phyloP scores from a whole-genome alignment of 2,797 vertebrate species.

The Eospalax fontanierii region DNA sequence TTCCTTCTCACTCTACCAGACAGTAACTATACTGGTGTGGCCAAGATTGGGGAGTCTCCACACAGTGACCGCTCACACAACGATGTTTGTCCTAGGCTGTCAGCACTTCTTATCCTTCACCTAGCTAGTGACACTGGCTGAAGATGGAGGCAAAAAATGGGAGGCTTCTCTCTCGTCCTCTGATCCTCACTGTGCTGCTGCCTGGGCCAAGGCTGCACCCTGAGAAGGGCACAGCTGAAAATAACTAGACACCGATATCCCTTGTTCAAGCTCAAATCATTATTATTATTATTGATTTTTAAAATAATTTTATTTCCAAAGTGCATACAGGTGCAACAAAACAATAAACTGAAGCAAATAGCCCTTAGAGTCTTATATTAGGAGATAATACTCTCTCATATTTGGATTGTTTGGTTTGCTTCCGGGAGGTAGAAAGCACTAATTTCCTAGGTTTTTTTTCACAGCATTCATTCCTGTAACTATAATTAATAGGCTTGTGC shows the following conservation, averaged over 20 bases:
- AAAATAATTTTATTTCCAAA: background rate
- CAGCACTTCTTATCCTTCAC: background rate
- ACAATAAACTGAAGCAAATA: background rate
- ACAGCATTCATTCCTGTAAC: background rate
- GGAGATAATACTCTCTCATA: too few species aligned
- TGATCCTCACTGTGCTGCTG: background rate
- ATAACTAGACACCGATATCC: background rate
- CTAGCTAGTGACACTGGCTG: background rate
- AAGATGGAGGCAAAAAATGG: background rate
- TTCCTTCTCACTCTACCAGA: background rate
- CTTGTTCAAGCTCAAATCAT: background rate
- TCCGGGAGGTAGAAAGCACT: background rate
- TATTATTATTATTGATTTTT: background rate
- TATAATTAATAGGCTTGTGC: background rate
- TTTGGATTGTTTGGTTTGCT: background rate
- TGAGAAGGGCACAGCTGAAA: background rate
- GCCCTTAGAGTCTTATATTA: background rate
- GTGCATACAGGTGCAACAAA: background rate
- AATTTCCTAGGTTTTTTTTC: background rate
- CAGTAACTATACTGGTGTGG: background rate
- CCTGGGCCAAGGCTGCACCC: background rate
- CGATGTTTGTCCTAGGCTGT: background rate
- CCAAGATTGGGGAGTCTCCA: background rate
- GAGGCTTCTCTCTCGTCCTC: background rate
- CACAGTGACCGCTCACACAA: rapidly evolving